Evolutionary conservation across 2,113 vertebrate genomes (phyloP), one percentile per base, ranked within the genome.

Genomic region (Oreochromis aureus): DNA sequence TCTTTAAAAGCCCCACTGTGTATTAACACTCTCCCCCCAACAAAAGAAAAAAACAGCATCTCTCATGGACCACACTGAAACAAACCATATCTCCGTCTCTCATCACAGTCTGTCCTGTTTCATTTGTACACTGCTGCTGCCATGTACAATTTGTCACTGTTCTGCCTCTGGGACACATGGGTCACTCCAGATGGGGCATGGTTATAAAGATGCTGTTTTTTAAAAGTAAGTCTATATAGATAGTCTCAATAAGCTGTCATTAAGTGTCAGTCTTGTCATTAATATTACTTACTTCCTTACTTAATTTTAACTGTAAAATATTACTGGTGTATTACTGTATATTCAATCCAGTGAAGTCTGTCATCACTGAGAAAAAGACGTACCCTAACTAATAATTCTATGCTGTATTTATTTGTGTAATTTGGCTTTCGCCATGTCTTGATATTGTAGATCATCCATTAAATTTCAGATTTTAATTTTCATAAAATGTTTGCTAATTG

Each of bases 171-270:
- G 90, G 84, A 86, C 85, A 84, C 82, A 73, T 58, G 81, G 53
- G 54, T 86, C 85, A 79, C 54, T 69, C 55, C 91, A 92, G 93
- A 92, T 92, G 85, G 84, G 86, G 48, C 80, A 16, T 24, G 41
- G 30, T 22, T 22, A 36, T 69, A 46, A 82, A 81, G 55, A 91
- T 51, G 80, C 34, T 63, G 54, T 63, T 87, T 54, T 82, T 32
- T 59, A 39, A 53, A 86, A 85, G 10, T 39, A 13, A 15, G n/a
- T 51, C 61, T 44, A 2, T 63, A 63, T 2, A 2, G 44, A 78
- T 19, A 76, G 44, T 51, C 10, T 51, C 48, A 53, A 53, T 32
- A 51, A 32, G 11, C 41, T 30, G 41, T 30, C 4, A 18, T 46
- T 73, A 46, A 46, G 69, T 27, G 1, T 18, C 41, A 46, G 7